Base-by-base conservation (phyloP, 2,113 vertebrate species). In the Eidolon helvum region DNA sequence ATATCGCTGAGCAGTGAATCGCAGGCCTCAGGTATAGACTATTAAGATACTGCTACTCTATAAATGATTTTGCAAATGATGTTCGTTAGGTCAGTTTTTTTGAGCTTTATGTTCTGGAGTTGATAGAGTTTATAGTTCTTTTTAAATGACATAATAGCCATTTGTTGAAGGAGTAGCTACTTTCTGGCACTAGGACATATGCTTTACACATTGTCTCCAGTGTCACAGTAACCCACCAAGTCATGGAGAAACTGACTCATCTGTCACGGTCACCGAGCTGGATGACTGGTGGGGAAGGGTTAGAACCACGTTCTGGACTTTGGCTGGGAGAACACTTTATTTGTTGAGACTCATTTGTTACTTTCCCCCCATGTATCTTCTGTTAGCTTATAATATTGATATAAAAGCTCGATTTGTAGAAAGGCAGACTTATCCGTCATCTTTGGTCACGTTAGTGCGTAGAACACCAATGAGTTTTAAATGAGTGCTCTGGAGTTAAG, bases 1-100 rank as follows among this genome's bases (percentile, higher is more conserved):
- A 99, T 99, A 80, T 99, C 99, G 2, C 98, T 99, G 22, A 99
- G 99, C 80, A 99, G 99, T 53, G 99, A 99, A 92, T 99, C 99
- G 53, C 99, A 99, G 97, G 98, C 98, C 57, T 99, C 99, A 98
- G 99, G 99, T 99, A 98, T 55, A 97, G 59, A 88, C 35, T 63
- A 16, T 79, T 78, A 78, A 77, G 59, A 59, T 78, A 50, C 45
- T 59, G 33, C 55, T 86, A 6, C 9, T 66, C 19, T 84, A 40
- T 45, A 75, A 80, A 50, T 88, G 88, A 24, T 43, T 85, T 55
- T 87, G 84, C n/a, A 48, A 38, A 7, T 40, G 40, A 45, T 74
- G 45, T 95, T 53, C 35, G 19, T 91, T 89, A 68, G 66, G 26
- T 80, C 15, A 72, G 2, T 16, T 24, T 28, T 93, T 87, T 66